Percentiles rank a stretch among this genome's conserved stretches.
Evolutionary conservation across 1,140 invertebrate species (phyloP).

Genomic region (Drosophila setifemur): DNA sequence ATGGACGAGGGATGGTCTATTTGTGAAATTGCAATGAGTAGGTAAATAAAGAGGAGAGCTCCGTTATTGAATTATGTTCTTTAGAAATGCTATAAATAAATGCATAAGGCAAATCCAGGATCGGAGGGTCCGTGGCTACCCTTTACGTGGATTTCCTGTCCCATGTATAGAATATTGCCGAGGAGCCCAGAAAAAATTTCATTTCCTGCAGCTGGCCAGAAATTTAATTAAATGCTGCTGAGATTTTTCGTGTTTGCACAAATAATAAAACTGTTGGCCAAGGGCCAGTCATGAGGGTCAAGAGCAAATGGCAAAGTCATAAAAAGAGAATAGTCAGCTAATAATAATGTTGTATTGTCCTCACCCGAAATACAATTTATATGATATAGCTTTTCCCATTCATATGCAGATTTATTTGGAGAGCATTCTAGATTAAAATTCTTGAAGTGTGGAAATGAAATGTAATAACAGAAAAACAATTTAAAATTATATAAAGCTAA

Average conservation of each 20-base stretch:
- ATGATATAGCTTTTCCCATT: too few species aligned
- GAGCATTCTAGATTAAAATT: too few species aligned
- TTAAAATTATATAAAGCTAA: too few species aligned
- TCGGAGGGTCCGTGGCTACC: neutral
- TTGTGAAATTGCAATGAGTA: constrained; percentile 17
- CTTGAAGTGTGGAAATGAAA: too few species aligned
- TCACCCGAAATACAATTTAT: neutral
- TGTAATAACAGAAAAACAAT: too few species aligned
- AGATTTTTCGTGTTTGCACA: constrained; percentile 25
- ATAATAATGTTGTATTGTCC: neutral
- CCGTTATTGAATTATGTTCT: constrained; percentile 29
- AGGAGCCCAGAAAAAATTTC: constrained; percentile 37
- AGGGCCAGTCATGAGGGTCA: constrained; percentile 14
- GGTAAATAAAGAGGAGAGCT: constrained; percentile 15
- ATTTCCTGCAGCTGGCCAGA: constrained; percentile 30
- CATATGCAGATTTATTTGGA: too few species aligned
- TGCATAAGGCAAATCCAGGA: neutral
- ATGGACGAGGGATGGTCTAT: neutral
- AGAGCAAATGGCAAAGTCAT: constrained; percentile 21
- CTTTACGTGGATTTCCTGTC: constrained; percentile 6
- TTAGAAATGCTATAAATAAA: constrained; percentile 21
- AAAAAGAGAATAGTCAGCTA: constrained; percentile 7
- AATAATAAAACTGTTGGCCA: constrained; percentile 6
- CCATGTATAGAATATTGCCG: constrained; percentile 4
- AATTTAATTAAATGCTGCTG: constrained; percentile 60